Evolutionary conservation across 2,888 invertebrate genomes (phyloP), one percentile per base, ranked within the genome.

Genomic region (Apotomis capreana): DNA sequence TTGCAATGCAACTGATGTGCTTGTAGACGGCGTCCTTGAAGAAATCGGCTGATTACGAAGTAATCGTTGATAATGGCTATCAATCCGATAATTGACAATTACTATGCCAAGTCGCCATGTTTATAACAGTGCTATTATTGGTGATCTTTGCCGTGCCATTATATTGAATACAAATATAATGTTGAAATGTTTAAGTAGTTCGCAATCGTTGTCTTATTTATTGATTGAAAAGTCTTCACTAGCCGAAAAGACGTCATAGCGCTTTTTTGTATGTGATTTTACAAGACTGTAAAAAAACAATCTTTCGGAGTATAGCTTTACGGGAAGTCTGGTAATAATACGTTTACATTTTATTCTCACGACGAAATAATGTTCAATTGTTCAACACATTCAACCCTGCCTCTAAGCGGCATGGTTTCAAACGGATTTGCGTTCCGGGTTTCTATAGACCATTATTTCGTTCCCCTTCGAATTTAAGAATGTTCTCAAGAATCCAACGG

Each of bases 371-470:
- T 49, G 5, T 12, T 8, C 6, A 9, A 49, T 10, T 49, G 5
- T 12, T 8, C 6, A 9, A 49, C 49, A 9, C 10, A 49, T 49
- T 49, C 9, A 10, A 10, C 10, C 49, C 9, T 49, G 9, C 9
- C 8, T 9, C 49, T 10, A 9, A 9, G 49, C 49, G 8, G 9
- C 4, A 60, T 44, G 26, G 40, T 13, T 44, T 44, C 8, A 44
- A 46, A 46, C 46, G 3, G 12, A 49, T 49, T 49, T 49, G 8
- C 9, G 5, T 49, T 49, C 49, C 55, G 10, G 54, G 37, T 46
- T 60, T 49, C 70, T 55, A 65, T 54, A 70, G 46, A 46, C 51
- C 51, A 62, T 71, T 67, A 44, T 71, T 57, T 6, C 12, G 10
- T 54, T 13, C 70, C 69, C 64, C 58, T 64, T 46, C 49, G 26